Base-by-base conservation (phyloP, 1,140 invertebrate genomes). In the Cephus cinctus region DNA sequence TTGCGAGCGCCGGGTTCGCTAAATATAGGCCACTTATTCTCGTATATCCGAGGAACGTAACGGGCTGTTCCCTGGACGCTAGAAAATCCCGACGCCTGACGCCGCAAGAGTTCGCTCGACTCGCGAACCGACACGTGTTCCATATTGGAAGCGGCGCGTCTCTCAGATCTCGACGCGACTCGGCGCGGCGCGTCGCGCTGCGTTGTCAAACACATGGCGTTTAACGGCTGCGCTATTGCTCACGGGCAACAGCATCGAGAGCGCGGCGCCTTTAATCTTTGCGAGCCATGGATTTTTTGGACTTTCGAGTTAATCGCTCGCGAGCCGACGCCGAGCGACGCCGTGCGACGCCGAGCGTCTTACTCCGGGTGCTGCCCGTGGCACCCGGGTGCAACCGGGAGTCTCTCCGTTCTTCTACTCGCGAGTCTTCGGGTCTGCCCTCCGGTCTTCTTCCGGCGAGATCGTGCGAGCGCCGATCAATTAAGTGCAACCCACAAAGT, bases 161-260 rank as follows among this genome's bases (percentile, higher is more conserved):
- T 57, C 58, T 71, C 49, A 71, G 68, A 71, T 71, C 66, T 69
- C 56, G 54, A 57, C 64, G 56, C 64, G 61, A 18, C 41, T 43
- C 25, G 12, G 41, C 41, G 25, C 21, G 42, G 5, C 16, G 23
- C 16, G 41, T 63, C 52, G 65, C 64, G 67, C 63, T 68, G 68
- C 67, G 67, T 68, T 71, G 67, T 71, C 68, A 69, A 71, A 69
- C 68, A 71, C 61, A 65, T 71, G 68, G 68, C 63, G 67, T 71
- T 69, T 65, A 66, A 67, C 67, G 63, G 65, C 59, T 61, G 65
- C 57, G 57, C 58, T 65, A 65, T 69, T 56, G 61, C 66, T 65
- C 59, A 54, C 57, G 61, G 59, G 63, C 57, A 57, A 61, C 59
- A 67, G 63, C 57, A 57, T 59, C 59, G 66, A 54, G 39, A 59